Percentiles rank a stretch among this genome's conserved stretches.
phyloP scores from a whole-genome alignment of 2,888 invertebrate genomes.

The Dastarcus helophoroides region DNA sequence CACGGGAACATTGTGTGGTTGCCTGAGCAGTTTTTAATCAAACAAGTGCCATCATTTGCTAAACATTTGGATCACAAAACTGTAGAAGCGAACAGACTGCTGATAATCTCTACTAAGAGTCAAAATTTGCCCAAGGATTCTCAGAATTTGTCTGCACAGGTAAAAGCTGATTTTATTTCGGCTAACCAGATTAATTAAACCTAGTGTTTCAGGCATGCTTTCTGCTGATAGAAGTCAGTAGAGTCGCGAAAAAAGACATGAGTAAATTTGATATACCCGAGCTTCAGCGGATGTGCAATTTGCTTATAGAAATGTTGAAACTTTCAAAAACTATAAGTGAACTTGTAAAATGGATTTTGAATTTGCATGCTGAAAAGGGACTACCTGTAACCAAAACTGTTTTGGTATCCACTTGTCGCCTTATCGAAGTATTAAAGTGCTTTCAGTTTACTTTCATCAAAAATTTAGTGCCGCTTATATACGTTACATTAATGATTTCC shows the following conservation, averaged over 20 bases:
- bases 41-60: conserved; percentile 48
- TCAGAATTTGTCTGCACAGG: conserved; percentile 38
- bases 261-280: conserved; percentile 43
- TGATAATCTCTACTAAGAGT: conserved; percentile 45
- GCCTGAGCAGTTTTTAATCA: conserved; percentile 68
- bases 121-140: conserved; percentile 53
- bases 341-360: conserved; percentile 49
- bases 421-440: conserved; percentile 71
- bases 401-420: conserved; percentile 63
- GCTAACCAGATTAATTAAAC: not conserved
- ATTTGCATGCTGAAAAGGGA: conserved; percentile 55
- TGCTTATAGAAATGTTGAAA: conserved; percentile 44
- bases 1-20: conserved; percentile 76
- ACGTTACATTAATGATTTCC: conserved; percentile 61
- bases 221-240: conserved; percentile 54
- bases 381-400: conserved; percentile 68
- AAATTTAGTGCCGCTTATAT: conserved; percentile 57
- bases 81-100: conserved; percentile 39
- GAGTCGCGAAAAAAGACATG: conserved; percentile 36
- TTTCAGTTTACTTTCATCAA: conserved; percentile 59
- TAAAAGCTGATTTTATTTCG: conserved; percentile 14
- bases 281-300: conserved; percentile 39
- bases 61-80: conserved; percentile 40
- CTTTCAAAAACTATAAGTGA: conserved; percentile 39
- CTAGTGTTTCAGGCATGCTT: conserved; percentile 37